Base-by-base conservation (phyloP, 1,140 invertebrate genomes). In the Cyphomyrmex costatus region DNA sequence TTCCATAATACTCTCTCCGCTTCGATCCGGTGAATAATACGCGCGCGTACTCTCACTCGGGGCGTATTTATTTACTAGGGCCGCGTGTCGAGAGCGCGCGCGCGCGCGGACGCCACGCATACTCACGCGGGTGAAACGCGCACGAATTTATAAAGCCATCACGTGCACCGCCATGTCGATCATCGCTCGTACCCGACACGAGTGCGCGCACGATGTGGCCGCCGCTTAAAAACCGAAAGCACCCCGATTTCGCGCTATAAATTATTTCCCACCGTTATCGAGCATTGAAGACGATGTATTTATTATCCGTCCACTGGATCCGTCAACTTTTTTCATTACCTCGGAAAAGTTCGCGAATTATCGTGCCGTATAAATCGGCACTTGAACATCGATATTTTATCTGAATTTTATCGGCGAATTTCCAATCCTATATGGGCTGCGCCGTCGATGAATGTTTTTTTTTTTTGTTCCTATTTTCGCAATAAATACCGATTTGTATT, bases 1-100 rank as follows among this genome's bases (percentile, higher is more conserved):
- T 94, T 94, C 93, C 93, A 93, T 93, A 93, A 94, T 93, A 92
- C 93, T 93, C 90, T 93, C 90, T 92, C 90, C 92, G 92, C 91
- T 92, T 90, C 92, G 91, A 92, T 89, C 88, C 88, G 90, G 85
- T 92, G 86, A 88, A 92, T 93, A 92, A 92, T 92, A 90, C 86
- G 89, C 79, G 87, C 88, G 85, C 89, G 88, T 76, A 85, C 80
- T 68, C 68, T 85, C 77, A 80, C 56, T 70, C 71, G 60, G 51
- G 3, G 56, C 53, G 71, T 86, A 91, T 91, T 90, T 91, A 91
- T 91, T 91, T 91, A 91, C 88, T 86, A 86, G 53, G 36, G 58
- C 27, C n/a, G 30, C 61, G 46, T 21, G 63, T 66, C 46, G 76
- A 58, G 85, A 33, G 73, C 19, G 30, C 36, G 49, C n/a, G 30